phyloP scores from a whole-genome alignment of 2,113 vertebrate genomes.

The Euleptes europaea region DNA sequence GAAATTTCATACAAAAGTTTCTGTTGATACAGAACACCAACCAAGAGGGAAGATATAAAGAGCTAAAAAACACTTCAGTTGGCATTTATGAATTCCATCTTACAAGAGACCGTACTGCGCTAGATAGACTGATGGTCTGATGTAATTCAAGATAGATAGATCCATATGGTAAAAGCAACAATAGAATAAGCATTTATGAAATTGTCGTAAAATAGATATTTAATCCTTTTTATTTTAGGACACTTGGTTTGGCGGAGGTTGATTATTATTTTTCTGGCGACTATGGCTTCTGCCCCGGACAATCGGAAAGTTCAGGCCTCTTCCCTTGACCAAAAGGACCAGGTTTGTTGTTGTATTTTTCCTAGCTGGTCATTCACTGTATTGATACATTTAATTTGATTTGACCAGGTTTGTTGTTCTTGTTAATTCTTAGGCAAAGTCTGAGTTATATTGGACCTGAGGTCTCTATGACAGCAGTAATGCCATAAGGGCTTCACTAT shows the following conservation, averaged over 20 bases:
- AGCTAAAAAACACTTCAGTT: too few relatives aligned
- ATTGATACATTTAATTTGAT: too few relatives aligned
- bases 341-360: constrained; percentile 53
- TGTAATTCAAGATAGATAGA: background rate
- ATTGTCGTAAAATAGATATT: background rate
- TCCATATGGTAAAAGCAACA: background rate
- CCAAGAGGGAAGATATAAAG: too few relatives aligned
- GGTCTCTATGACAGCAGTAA: too few relatives aligned
- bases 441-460: background rate
- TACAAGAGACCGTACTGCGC: background rate
- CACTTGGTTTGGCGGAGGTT: background rate
- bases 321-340: background rate
- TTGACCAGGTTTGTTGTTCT: too few relatives aligned
- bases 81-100: background rate
- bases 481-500: background rate
- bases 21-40: too few relatives aligned
- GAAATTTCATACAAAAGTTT: too few relatives aligned
- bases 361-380: too few relatives aligned
- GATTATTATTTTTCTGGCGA: background rate
- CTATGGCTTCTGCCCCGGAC: constrained; percentile 31
- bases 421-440: background rate
- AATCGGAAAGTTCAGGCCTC: background rate
- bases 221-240: background rate
- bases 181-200: background rate
- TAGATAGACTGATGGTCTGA: background rate